Conservation (phyloP, 1,140 invertebrate genomes). For the Oreohelix idahoensis region DNA sequence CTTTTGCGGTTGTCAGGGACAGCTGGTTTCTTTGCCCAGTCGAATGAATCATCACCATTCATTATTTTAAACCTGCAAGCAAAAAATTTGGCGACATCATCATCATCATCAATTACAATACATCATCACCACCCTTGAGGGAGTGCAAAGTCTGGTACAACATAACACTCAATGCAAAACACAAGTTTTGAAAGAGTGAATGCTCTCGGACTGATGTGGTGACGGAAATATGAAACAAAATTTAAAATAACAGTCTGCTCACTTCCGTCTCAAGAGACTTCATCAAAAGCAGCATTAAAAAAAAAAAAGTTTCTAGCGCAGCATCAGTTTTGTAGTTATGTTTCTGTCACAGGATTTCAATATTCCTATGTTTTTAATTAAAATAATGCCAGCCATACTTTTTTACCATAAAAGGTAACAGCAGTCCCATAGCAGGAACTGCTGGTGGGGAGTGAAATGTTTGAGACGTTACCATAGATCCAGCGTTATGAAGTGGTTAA, state of each 20-base stretch:
- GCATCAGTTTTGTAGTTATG: no score
- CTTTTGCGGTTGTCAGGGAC: constrained; percentile 18
- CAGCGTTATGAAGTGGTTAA: no score
- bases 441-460: no score
- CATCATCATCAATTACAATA: not conserved
- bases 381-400: no score
- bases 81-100: not conserved
- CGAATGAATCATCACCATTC: constrained; percentile 13
- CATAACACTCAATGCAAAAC: constrained; percentile 3
- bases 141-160: not conserved
- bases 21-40: constrained; percentile 4
- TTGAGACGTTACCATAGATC: no score
- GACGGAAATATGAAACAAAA: not conserved
- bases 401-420: no score
- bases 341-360: no score
- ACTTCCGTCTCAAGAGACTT: not conserved
- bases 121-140: constrained; percentile 8
- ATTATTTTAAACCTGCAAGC: constrained; percentile 12
- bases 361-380: no score
- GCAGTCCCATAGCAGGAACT: no score
- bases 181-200: not conserved
- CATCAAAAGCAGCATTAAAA: not conserved
- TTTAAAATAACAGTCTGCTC: not conserved
- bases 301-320: no score
- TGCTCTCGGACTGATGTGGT: not conserved